Evolutionary conservation across 2,888 invertebrate species (phyloP).

Genomic region (Sussaba pulchella): DNA sequence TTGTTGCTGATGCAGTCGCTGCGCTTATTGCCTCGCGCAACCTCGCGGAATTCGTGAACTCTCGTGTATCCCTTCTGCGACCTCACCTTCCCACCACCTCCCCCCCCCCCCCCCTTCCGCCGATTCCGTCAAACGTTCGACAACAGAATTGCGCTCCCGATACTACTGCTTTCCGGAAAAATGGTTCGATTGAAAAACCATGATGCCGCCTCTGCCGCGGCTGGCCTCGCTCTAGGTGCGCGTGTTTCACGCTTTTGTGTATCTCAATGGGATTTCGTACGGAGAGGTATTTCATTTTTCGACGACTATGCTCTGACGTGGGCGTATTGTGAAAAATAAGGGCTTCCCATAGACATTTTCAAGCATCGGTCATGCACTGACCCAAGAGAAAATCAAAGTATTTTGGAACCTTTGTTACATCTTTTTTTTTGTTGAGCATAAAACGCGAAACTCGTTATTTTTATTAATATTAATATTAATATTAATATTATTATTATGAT

Average conservation of each 20-base stretch:
- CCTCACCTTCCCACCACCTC: conserved; percentile 3
- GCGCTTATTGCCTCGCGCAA: conserved; percentile 3
- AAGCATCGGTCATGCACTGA: background rate
- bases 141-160: conserved; percentile 23
- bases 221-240: conserved; percentile 38
- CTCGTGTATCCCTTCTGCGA: background rate
- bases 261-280: conserved; percentile 39
- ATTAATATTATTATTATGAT: background rate
- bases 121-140: too few species aligned
- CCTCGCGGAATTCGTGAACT: conserved; percentile 9
- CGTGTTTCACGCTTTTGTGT: conserved; percentile 39
- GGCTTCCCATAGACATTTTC: background rate
- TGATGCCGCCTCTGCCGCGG: background rate
- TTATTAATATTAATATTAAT: background rate
- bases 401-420: too few species aligned
- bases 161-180: conserved; percentile 23
- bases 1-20: conserved; percentile 41
- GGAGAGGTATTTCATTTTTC: conserved; percentile 33
- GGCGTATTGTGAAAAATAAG: conserved; percentile 34
- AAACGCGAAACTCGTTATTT: background rate
- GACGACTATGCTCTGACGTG: conserved; percentile 20
- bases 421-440: too few species aligned
- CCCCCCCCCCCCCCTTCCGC: too few species aligned
- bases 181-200: conserved; percentile 48
- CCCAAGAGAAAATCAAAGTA: background rate